These are phyloP conservation scores for Chauna torquata DNA, from an alignment of 2,113 vertebrate genomes.

Conservation along the genomic window DNA sequence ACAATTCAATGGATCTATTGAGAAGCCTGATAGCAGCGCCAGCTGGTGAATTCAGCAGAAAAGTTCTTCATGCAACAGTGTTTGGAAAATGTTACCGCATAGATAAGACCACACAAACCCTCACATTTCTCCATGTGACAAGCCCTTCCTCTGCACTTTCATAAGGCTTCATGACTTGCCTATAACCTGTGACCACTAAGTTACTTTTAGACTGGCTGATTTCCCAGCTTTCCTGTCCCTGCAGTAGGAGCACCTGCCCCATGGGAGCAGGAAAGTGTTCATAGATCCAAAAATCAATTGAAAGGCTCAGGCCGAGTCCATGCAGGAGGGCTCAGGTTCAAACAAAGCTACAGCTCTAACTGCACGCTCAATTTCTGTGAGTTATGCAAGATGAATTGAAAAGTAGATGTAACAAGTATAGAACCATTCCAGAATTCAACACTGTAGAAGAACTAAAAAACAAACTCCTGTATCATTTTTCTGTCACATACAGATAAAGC, in stretches of 20 bases:
- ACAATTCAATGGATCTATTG: accelerated
- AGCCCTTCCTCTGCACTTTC: background rate
- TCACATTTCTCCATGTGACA: background rate
- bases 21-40: background rate
- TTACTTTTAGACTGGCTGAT: background rate
- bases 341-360: background rate
- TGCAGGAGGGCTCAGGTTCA: background rate
- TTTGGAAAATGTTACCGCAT: background rate
- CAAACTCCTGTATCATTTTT: background rate
- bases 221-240: background rate
- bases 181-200: accelerated
- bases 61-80: background rate
- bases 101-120: background rate
- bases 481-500: background rate
- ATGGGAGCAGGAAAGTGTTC: background rate
- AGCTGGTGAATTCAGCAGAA: background rate
- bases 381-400: background rate
- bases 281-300: background rate
- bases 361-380: background rate
- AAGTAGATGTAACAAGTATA: background rate
- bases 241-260: background rate
- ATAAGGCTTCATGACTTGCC: background rate
- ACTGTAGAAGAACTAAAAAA: background rate
- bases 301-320: background rate
- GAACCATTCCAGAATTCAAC: background rate